Evolutionary conservation across 2,888 invertebrate genomes (phyloP).

Genomic region (Sesia bembeciformis): DNA sequence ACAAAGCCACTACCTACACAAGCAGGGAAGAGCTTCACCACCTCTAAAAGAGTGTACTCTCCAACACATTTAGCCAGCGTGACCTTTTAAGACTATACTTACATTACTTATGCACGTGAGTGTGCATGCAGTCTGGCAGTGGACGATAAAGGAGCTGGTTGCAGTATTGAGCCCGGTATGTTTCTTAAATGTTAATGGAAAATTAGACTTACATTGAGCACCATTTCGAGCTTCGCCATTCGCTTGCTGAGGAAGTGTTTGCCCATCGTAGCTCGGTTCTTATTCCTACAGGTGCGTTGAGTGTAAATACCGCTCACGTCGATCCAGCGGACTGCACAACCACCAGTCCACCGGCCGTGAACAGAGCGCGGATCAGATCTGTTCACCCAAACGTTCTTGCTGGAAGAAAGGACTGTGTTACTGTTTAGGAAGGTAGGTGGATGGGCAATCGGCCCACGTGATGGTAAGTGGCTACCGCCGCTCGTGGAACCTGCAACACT

Average conservation of each 20-base stretch:
- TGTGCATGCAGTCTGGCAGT: too few relatives aligned
- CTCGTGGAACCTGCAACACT: too few relatives aligned
- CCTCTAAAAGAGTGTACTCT: too few relatives aligned
- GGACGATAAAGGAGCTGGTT: too few relatives aligned
- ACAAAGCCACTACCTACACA: too few relatives aligned
- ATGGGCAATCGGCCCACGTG: neutral
- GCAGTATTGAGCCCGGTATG: too few relatives aligned
- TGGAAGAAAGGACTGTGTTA: slow-evolving; percentile 6
- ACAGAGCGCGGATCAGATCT: slow-evolving; percentile 24
- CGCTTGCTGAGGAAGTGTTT: slow-evolving; percentile 43
- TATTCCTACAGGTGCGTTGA: slow-evolving; percentile 44
- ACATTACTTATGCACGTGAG: too few relatives aligned
- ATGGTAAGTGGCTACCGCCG: neutral
- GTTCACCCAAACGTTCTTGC: slow-evolving; percentile 22
- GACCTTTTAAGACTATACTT: too few relatives aligned
- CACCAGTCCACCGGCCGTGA: slow-evolving; percentile 51
- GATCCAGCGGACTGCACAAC: slow-evolving; percentile 49
- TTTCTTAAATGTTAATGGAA: too few relatives aligned
- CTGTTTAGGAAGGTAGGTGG: too few relatives aligned
- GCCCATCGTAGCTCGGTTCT: slow-evolving; percentile 29
- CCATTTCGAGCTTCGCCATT: slow-evolving; percentile 42
- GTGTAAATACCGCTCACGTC: slow-evolving; percentile 49
- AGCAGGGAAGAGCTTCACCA: too few relatives aligned
- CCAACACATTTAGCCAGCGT: too few relatives aligned
- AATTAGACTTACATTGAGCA: slow-evolving; percentile 18